Base-by-base conservation (phyloP, 37 sponge, comb jelly and placozoan genomes). In the Oopsacas minuta region DNA sequence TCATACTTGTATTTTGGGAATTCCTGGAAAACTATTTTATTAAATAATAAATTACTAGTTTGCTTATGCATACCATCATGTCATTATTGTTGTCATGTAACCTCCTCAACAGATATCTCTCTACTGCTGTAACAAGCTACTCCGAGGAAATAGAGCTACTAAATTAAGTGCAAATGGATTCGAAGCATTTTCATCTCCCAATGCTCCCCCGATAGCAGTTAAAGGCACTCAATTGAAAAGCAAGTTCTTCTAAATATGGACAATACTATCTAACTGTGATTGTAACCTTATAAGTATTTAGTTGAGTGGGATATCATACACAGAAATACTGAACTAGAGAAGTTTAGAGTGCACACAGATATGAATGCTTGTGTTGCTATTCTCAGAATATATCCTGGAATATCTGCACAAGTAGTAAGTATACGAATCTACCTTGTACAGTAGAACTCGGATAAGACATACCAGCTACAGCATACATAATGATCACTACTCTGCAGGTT, bases 321-420 rank as follows among this genome's bases (percentile, higher is more conserved):
- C 15, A 83, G 89, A 23, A 84, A 85, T 17, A 82, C 36, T 10
- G 69, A 87, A 10, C 83, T 85, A 7, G 85, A 86, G 53, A 87
- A 82, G 84, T 91, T 97, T 37, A 51, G 53, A 30, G 90, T 94
- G 1, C 87, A 90, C 35, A 52, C 88, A 1, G 85, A 87, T 0
- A 91, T 93, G 93, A 82, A 89, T 69, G 34, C 81, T 0, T 86
- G 91, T 83, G 94, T 98, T 28, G 96, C 91, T 0, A 89, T 93
- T 1, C 84, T 98, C 36, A 86, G 96, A 0, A 85, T 98, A 23
- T 98, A 95, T 81, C 99, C 99, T 38, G 99, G 99, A 20, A 98
- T 98, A 25, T 91, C 93, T 35, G 37, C 82, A n/a, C 83, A 49
- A 23, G 89, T 95, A 1, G 94, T 96, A 46, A 87, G 94, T 81